Evolutionary conservation across 1,140 invertebrate genomes (phyloP).

Genomic region (Calliphora vicina): DNA sequence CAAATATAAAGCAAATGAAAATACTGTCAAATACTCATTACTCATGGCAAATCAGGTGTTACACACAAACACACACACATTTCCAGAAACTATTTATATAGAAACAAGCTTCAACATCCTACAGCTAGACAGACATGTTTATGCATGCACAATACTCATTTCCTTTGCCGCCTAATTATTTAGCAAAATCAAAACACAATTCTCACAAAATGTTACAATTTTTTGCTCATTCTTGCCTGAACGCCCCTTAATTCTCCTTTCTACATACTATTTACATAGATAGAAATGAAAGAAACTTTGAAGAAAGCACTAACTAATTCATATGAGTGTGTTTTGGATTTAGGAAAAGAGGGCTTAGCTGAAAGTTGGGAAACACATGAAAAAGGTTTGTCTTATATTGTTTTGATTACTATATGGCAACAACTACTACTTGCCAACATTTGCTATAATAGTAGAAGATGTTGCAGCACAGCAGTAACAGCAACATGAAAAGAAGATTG

Average conservation of each 20-base stretch:
- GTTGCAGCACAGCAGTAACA: background rate
- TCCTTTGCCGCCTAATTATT: background rate
- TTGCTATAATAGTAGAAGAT: no score
- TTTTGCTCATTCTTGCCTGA: background rate
- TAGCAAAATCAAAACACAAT: background rate
- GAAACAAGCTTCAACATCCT: background rate
- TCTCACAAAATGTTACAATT: no score
- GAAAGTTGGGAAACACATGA: background rate
- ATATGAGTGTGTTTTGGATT: no score
- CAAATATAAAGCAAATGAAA: background rate
- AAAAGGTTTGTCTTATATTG: conserved; percentile 4
- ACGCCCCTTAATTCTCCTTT: background rate
- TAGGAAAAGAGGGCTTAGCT: background rate
- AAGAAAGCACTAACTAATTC: no score
- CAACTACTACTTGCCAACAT: background rate
- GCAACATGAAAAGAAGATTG: conserved; percentile 5
- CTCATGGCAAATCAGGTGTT: background rate
- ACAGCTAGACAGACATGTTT: background rate
- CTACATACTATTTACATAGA: background rate
- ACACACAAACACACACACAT: background rate
- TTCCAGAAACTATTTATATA: background rate
- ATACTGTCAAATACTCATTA: background rate
- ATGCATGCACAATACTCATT: background rate
- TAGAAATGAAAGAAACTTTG: background rate
- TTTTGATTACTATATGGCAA: background rate